These are phyloP conservation scores for Idaea aversata DNA, from an alignment of 2,888 invertebrate genomes.

Conservation along the genomic window DNA sequence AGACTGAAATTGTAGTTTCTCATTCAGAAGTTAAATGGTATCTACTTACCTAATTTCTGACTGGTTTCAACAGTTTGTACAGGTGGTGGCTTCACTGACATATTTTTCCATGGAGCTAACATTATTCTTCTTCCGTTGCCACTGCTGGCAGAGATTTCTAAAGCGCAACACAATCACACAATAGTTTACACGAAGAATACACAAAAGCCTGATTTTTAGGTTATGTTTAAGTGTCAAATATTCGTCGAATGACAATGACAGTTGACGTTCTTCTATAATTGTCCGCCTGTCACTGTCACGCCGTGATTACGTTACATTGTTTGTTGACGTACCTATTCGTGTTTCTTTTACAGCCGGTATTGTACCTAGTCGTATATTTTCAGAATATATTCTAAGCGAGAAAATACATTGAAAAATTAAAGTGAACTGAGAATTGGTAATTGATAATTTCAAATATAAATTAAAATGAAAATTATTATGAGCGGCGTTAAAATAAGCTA, in stretches of 20 bases:
- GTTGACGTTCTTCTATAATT: too few species aligned
- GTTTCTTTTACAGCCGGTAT: background rate
- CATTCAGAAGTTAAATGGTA: background rate
- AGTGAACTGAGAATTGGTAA: background rate
- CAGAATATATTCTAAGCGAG: background rate
- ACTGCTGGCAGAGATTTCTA: background rate
- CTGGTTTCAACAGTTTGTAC: conserved; percentile 13
- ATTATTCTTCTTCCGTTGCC: background rate
- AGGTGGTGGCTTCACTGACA: conserved; percentile 14
- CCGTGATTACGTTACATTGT: too few species aligned
- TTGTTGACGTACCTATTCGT: too few species aligned
- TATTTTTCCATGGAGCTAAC: conserved; percentile 15
- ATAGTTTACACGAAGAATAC: background rate
- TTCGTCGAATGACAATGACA: background rate
- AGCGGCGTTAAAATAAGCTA: background rate
- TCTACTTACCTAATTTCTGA: conserved; percentile 10
- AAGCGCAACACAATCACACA: background rate
- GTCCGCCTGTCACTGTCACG: too few species aligned
- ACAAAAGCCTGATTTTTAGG: background rate
- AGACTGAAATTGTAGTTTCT: background rate
- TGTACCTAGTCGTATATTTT: background rate
- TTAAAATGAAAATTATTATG: background rate
- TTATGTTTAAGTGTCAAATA: background rate
- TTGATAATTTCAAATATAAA: background rate
- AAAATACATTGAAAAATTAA: background rate